These are phyloP conservation scores for Heliangelus exortis DNA, from an alignment of 2,797 vertebrate genomes.

Conservation along the genomic window DNA sequence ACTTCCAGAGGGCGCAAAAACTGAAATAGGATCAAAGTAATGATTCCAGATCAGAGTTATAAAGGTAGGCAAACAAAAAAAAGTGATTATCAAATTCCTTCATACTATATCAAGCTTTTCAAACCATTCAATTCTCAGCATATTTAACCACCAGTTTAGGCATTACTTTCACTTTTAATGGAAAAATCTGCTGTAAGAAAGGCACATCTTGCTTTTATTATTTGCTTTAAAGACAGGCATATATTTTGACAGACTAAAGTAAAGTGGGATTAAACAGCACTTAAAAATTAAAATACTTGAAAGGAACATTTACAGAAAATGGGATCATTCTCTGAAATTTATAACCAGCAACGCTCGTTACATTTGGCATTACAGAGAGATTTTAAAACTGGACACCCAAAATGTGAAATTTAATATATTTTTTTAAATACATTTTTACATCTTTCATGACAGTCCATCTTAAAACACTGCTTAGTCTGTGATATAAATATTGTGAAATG, in stretches of 20 bases:
- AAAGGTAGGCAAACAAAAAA: slow-evolving; percentile 48
- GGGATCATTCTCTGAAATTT: not conserved
- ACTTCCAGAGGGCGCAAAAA: slow-evolving; percentile 80
- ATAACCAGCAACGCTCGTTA: not conserved
- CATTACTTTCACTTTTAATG: not conserved
- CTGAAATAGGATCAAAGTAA: slow-evolving; percentile 74
- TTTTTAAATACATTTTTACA: slow-evolving; percentile 19
- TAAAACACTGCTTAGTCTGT: slow-evolving; percentile 12
- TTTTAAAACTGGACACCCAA: slow-evolving; percentile 15
- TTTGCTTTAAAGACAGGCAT: slow-evolving; percentile 42
- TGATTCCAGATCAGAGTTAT: slow-evolving; percentile 48
- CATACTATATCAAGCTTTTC: slow-evolving; percentile 5
- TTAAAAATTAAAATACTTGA: slow-evolving; percentile 21
- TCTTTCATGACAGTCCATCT: slow-evolving; percentile 46
- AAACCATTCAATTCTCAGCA: not conserved
- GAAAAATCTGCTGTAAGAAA: slow-evolving; percentile 36
- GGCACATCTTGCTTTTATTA: slow-evolving; percentile 56
- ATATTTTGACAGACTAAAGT: slow-evolving; percentile 23
- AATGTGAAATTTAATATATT: slow-evolving; percentile 1
- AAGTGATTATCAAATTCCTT: slow-evolving; percentile 20
- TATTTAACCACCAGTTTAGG: not conserved
- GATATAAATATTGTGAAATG: slow-evolving; percentile 18
- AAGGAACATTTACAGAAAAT: slow-evolving; percentile 33
- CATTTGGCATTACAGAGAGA: slow-evolving; percentile 4
- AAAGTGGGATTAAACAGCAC: slow-evolving; percentile 39